These are phyloP conservation scores for Lophotis ruficrista DNA, from an alignment of 2,113 vertebrate genomes.

Conservation along the genomic window DNA sequence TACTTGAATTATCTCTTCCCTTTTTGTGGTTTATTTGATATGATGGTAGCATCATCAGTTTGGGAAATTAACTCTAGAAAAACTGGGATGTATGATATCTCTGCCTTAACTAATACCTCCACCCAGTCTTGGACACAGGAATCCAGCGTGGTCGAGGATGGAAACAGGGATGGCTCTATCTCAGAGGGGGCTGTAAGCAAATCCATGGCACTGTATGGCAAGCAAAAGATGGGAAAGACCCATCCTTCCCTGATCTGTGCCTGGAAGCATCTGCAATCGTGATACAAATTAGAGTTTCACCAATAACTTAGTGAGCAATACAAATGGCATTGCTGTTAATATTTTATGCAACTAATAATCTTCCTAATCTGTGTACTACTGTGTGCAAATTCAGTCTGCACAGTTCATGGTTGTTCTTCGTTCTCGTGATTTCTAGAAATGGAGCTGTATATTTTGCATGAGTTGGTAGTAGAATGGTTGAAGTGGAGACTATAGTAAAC, in stretches of 20 bases:
- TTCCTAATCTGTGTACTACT: neutral
- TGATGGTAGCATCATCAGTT: neutral
- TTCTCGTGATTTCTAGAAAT: neutral
- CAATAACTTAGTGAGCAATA: neutral
- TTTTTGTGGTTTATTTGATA: neutral
- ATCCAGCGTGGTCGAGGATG: neutral
- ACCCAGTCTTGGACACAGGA: neutral
- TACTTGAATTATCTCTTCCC: neutral
- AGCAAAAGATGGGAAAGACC: neutral
- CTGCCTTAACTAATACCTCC: neutral
- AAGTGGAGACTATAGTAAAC: neutral
- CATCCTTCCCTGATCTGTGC: neutral
- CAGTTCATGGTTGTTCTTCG: neutral
- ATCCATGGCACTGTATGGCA: neutral
- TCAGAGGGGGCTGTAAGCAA: neutral
- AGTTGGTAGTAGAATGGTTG: neutral
- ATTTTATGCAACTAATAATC: neutral
- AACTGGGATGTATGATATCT: neutral
- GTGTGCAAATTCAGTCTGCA: neutral
- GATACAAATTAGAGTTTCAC: neutral
- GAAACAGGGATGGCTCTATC: neutral
- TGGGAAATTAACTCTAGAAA: neutral
- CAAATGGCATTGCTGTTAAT: neutral
- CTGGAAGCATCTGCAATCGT: neutral
- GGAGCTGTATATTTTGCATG: neutral